Conservation (phyloP, 2,113 vertebrate species). For the Coryphaenoides rupestris region DNA sequence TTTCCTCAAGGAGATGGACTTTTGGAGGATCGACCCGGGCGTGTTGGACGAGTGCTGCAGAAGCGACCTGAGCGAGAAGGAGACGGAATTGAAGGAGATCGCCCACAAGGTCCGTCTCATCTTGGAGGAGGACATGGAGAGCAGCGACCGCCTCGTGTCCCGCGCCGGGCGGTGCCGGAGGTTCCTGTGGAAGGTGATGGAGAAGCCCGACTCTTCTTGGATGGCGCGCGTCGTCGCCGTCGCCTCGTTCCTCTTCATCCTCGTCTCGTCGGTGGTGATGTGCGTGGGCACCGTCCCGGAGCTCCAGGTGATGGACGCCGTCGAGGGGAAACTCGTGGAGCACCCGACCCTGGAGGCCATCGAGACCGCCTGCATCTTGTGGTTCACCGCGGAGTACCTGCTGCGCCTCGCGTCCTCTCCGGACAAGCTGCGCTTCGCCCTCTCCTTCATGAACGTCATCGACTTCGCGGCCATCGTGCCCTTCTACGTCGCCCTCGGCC, state of each 20-base stretch:
- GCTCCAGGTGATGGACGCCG: constrained; percentile 80
- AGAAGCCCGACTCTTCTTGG: constrained; percentile 91
- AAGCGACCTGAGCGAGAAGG: constrained; percentile 88
- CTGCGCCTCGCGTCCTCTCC: constrained; percentile 88
- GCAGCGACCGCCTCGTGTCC: constrained; percentile 72
- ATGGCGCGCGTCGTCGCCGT: constrained; percentile 85
- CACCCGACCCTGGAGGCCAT: constrained; percentile 89
- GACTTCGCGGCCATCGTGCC: constrained; percentile 92
- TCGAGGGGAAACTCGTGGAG: constrained; percentile 85
- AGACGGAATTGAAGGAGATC: constrained; percentile 91
- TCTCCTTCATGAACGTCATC: constrained; percentile 93
- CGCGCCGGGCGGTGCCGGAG: constrained; percentile 83
- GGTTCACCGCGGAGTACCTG: constrained; percentile 92
- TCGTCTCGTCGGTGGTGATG: constrained; percentile 91
- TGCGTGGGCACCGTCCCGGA: constrained; percentile 94
- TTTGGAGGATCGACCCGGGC: constrained; percentile 93
- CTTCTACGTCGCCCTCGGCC: constrained; percentile 88
- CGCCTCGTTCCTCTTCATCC: constrained; percentile 87
- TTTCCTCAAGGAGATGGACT: constrained; percentile 97
- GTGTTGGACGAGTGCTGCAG: constrained; percentile 94
- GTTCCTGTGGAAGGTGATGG: constrained; percentile 90
- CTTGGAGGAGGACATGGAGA: constrained; percentile 88
- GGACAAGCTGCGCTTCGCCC: constrained; percentile 83
- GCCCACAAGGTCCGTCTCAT: constrained; percentile 88
- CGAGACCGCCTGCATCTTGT: constrained; percentile 90